Evolutionary conservation across 1,140 invertebrate species (phyloP).

Genomic region (Leptonema lineaticorne): DNA sequence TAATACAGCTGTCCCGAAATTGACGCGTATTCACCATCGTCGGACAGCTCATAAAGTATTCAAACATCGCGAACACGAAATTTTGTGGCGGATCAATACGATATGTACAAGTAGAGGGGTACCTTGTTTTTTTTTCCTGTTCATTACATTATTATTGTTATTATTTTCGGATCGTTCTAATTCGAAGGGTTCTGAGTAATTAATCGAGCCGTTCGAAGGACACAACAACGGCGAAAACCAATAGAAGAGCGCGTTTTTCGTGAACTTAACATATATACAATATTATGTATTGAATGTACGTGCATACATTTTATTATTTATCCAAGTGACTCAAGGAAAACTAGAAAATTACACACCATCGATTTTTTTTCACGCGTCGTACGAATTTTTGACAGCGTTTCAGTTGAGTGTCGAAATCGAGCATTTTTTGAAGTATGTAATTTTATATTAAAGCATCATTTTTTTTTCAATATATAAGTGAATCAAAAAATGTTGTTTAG

Average conservation of each 20-base stretch:
- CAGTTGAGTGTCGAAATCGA: too few relatives aligned
- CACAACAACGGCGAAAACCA: slow-evolving; percentile 1
- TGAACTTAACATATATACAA: background rate
- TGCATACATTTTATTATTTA: too few relatives aligned
- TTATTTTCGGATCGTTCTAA: slow-evolving; percentile 13
- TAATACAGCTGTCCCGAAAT: slow-evolving; percentile 33
- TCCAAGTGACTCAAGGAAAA: too few relatives aligned
- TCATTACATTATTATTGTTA: background rate
- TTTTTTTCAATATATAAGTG: too few relatives aligned
- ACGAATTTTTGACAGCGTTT: too few relatives aligned
- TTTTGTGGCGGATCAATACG: slow-evolving; percentile 38
- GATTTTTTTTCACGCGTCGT: too few relatives aligned
- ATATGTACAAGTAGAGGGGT: background rate
- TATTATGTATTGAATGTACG: background rate
- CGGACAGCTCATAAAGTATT: slow-evolving; percentile 39
- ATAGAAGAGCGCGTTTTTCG: background rate
- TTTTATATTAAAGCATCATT: too few relatives aligned
- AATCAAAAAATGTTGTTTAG: too few relatives aligned
- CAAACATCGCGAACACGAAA: slow-evolving; percentile 38
- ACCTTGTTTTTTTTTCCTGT: background rate
- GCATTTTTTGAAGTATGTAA: too few relatives aligned
- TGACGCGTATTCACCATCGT: slow-evolving; percentile 34
- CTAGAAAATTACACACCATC: too few relatives aligned
- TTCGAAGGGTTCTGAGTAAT: slow-evolving; percentile 21
- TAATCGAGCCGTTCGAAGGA: slow-evolving; percentile 21